These are phyloP conservation scores for Uropetala carovei DNA, from an alignment of 2,888 invertebrate species.

Conservation along the genomic window DNA sequence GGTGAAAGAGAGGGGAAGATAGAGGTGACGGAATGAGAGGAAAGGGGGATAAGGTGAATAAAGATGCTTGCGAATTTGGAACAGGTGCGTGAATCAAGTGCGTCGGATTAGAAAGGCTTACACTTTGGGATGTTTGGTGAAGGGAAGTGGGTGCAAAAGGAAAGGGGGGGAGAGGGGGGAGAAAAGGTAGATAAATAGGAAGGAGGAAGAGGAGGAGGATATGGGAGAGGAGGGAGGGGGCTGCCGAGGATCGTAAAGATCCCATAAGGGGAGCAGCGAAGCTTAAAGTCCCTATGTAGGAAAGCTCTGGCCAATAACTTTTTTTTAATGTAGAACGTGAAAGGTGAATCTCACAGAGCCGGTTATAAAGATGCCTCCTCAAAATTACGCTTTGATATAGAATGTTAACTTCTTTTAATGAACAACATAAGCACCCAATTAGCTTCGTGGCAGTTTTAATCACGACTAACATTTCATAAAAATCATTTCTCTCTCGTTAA, in stretches of 20 bases:
- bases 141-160: neutral
- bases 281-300: neutral
- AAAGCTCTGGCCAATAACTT: neutral
- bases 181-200: constrained; percentile 8
- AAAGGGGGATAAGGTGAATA: neutral
- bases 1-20: neutral
- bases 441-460: neutral
- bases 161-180: neutral
- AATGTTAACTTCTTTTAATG: neutral
- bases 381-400: constrained; percentile 17
- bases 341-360: neutral
- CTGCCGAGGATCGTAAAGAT: constrained; percentile 6
- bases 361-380: neutral
- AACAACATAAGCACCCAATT: neutral
- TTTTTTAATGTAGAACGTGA: neutral
- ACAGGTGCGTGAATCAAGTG: constrained; percentile 56
- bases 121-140: constrained; percentile 56
- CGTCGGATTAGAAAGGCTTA: constrained; percentile 62
- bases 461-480: neutral
- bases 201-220: neutral
- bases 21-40: neutral
- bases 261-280: neutral
- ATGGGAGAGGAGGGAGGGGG: neutral
- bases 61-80: constrained; percentile 53
- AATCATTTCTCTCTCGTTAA: neutral